Conservation (phyloP, 2,113 vertebrate species). For the Tragulus kanchil region DNA sequence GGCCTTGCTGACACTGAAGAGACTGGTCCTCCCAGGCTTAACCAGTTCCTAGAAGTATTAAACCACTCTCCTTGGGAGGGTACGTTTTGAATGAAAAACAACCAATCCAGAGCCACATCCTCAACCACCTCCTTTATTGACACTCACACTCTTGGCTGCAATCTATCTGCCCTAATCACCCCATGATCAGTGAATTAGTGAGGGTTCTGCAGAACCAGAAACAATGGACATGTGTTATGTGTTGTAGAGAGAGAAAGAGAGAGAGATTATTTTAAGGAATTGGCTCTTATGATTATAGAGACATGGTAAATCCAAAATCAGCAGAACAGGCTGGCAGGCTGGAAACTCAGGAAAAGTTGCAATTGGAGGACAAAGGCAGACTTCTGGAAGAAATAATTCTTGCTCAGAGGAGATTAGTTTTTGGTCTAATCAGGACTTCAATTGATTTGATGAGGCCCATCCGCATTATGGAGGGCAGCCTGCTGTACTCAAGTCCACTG, state of each 20-base stretch:
- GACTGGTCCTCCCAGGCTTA: background rate
- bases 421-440: background rate
- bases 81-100: background rate
- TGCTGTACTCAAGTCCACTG: background rate
- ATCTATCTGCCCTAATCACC: background rate
- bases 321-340: background rate
- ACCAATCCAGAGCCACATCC: background rate
- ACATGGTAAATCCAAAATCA: background rate
- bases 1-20: background rate
- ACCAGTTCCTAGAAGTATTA: background rate
- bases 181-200: background rate
- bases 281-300: background rate
- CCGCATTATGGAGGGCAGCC: background rate
- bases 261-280: background rate
- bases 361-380: background rate
- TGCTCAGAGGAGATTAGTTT: background rate
- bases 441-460: background rate
- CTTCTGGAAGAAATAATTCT: background rate
- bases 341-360: background rate
- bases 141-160: background rate
- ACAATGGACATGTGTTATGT: background rate
- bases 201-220: background rate
- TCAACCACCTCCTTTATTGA: background rate
- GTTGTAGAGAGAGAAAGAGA: background rate
- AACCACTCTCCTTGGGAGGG: background rate